phyloP scores from a whole-genome alignment of 2,888 invertebrate genomes.

The Ichneumoninae sp. region DNA sequence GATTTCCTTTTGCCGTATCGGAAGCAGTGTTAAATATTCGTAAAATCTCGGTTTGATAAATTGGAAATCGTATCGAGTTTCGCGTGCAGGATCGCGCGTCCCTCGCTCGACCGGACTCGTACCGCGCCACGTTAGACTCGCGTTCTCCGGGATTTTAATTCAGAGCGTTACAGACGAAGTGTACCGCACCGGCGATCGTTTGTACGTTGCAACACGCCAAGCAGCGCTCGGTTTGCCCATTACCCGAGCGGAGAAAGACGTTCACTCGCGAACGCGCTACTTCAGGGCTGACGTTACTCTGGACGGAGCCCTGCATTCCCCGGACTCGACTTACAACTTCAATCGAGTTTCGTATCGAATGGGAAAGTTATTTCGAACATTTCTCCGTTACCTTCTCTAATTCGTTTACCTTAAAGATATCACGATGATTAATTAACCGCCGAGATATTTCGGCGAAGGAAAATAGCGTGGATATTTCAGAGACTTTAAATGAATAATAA shows the following conservation, averaged over 20 bases:
- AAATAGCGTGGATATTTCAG: no score
- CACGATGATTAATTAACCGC: no score
- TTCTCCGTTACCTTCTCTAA: neutral
- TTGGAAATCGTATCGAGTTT: conserved; percentile 41
- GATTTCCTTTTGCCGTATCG: neutral
- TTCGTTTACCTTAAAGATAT: no score
- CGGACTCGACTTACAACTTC: neutral
- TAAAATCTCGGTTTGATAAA: neutral
- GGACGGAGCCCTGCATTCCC: conserved; percentile 32
- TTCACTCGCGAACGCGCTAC: conserved; percentile 57
- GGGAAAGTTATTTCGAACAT: conserved; percentile 4
- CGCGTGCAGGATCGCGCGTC: conserved; percentile 23
- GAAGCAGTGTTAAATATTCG: conserved; percentile 1
- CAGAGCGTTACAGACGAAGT: conserved; percentile 22
- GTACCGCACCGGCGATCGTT: conserved; percentile 58
- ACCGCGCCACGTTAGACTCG: conserved; percentile 4
- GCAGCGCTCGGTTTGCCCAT: conserved; percentile 59
- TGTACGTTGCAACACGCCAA: conserved; percentile 61
- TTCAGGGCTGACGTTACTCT: conserved; percentile 57
- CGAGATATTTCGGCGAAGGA: no score
- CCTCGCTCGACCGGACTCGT: conserved; percentile 46
- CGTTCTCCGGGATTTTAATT: conserved; percentile 43
- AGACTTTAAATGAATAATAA: no score
- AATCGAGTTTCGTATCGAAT: conserved; percentile 3
- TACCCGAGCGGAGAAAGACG: conserved; percentile 64